These are phyloP conservation scores for Eriosoma lanigerum DNA, from an alignment of 1,140 invertebrate genomes.

Conservation along the genomic window DNA sequence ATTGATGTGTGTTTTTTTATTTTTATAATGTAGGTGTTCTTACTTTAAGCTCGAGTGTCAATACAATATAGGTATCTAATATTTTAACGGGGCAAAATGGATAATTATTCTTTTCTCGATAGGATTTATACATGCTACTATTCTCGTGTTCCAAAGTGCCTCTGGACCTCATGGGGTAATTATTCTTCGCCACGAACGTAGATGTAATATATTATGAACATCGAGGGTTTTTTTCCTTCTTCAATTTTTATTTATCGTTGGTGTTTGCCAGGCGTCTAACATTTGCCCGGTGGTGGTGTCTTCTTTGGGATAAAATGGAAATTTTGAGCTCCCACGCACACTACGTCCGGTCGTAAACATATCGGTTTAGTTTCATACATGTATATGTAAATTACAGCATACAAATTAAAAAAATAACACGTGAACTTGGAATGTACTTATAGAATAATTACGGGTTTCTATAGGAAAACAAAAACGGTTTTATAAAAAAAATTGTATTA, in stretches of 20 bases:
- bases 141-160: background rate
- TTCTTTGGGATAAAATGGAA: conserved; percentile 35
- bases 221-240: conserved; percentile 14
- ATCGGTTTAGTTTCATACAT: conserved; percentile 12
- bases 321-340: conserved; percentile 22
- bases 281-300: conserved; percentile 42
- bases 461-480: too few species aligned
- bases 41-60: too few species aligned
- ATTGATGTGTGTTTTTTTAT: too few species aligned
- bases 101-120: background rate
- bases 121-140: background rate
- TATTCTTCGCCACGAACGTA: background rate
- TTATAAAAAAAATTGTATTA: too few species aligned
- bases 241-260: conserved; percentile 19
- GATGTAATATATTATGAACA: background rate
- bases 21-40: too few species aligned
- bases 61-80: too few species aligned
- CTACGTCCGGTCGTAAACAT: conserved; percentile 47
- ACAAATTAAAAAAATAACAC: background rate
- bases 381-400: background rate
- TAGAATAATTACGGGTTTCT: background rate
- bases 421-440: background rate
- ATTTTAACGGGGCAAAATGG: background rate
- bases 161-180: conserved; percentile 35
- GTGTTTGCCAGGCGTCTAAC: background rate